Percentiles rank a stretch among this genome's conserved stretches.
phyloP scores from a whole-genome alignment of 1,140 invertebrate species.

The Penaeus vannamei region DNA sequence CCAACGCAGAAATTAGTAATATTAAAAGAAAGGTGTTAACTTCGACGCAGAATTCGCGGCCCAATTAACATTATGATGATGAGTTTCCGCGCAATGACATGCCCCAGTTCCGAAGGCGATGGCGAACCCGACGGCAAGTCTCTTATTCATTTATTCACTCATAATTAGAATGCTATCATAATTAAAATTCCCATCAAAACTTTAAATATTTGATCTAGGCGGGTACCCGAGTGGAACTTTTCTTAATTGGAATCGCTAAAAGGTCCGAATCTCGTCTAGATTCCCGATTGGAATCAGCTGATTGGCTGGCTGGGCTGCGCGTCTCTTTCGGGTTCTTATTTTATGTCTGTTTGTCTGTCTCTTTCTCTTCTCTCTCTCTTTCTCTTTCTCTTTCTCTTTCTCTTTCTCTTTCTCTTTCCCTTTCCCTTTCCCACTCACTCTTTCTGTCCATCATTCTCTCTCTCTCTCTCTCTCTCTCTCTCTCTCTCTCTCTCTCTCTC shows the following conservation, averaged over 20 bases:
- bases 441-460: neutral
- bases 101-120: neutral
- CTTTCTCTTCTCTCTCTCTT: no score
- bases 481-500: neutral
- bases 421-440: no score
- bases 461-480: neutral
- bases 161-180: conserved; percentile 61
- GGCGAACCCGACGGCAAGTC: neutral
- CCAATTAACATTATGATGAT: no score
- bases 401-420: no score
- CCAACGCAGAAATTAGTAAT: no score
- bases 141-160: neutral
- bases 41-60: no score
- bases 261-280: neutral
- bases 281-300: conserved; percentile 4
- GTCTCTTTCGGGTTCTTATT: no score
- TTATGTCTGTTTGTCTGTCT: no score
- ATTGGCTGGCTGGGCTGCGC: conserved; percentile 8
- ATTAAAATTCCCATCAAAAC: conserved; percentile 61
- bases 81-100: no score
- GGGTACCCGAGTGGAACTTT: conserved; percentile 22
- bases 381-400: no score
- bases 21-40: no score
- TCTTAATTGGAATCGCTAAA: conserved; percentile 13
- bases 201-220: conserved; percentile 57